Conservation (phyloP, 2,113 vertebrate genomes). For the human region DNA sequence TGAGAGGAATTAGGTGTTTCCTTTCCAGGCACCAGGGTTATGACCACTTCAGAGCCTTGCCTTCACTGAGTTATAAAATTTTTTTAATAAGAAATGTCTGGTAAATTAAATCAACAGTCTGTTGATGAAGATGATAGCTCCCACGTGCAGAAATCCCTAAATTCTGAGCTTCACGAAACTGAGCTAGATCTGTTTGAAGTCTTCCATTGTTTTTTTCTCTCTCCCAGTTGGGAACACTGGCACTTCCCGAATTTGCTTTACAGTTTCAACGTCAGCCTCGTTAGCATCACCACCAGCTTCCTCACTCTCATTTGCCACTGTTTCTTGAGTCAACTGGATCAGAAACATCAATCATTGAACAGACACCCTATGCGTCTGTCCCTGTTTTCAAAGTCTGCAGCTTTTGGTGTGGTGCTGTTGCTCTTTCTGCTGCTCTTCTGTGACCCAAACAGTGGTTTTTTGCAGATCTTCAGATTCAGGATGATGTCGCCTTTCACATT, state of each 20-base stretch:
- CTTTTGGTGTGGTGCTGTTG: fast-evolving
- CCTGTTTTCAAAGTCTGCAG: fast-evolving
- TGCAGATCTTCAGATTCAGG: neutral
- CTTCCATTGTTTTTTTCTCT: conserved; percentile 73
- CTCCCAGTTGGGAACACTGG: conserved; percentile 80
- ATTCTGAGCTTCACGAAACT: neutral
- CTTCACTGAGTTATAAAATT: neutral
- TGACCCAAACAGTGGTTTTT: neutral
- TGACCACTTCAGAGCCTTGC: neutral
- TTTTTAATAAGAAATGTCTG: neutral
- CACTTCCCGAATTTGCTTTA: conserved; percentile 86
- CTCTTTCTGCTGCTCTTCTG: neutral
- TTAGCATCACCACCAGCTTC: conserved; percentile 85
- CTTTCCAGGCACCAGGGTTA: neutral
- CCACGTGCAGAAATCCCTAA: neutral
- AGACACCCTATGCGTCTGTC: neutral
- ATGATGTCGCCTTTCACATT: neutral
- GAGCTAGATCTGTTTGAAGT: neutral
- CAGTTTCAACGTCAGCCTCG: conserved; percentile 86
- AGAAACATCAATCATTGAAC: conserved; percentile 81
- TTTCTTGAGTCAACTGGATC: conserved; percentile 88
- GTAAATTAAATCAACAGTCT: neutral
- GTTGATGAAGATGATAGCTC: neutral
- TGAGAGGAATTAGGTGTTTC: neutral
- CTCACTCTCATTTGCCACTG: conserved; percentile 80